Evolutionary conservation across 2,113 vertebrate genomes (phyloP), one percentile per base, ranked within the genome.

Genomic region (Entomyzon cyanotis): DNA sequence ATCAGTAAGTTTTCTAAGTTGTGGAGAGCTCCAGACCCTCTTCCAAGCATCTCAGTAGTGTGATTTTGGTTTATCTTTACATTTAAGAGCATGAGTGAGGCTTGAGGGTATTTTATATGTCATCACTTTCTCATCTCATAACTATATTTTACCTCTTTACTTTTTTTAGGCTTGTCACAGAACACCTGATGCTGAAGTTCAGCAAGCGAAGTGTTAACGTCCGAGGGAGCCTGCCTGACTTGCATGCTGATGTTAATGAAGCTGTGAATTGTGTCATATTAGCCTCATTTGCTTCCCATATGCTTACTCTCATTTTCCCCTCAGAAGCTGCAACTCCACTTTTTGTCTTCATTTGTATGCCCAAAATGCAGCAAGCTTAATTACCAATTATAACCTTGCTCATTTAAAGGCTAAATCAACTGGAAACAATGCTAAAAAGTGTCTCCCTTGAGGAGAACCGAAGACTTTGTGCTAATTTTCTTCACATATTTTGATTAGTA

Each of bases 361-460:
- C 70, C 77, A 83, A 94, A 94, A 95, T 91, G 50, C 70, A 92
- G 41, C 63, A 65, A 80, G 74, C 83, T 96, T 96, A 97, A 94
- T 96, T 96, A 94, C 92, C 73, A 95, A 78, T 95, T 96, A 95
- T 93, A 94, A 87, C 79, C 65, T 69, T 92, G 59, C 87, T 89
- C 82, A 89, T 96, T 95, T 96, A 91, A 94, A 93, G 90, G 56
- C 89, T 92, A 96, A 96, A 96, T 95, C 86, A 94, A 68, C 83
- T 93, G 82, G 84, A 95, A 96, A 93, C 74, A 95, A 90, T 18
- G 3, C 53, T 83, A 88, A 74, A 89, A 95, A 93, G 15, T 89
- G 74, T 90, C 80, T 94, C 95, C 85, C 85, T 84, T 70, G 92
- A 93, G 89, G 33, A 95, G 62, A 90, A 83, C 62, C 39, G 55